Percentiles rank a stretch among this genome's conserved stretches.
These are phyloP conservation scores for Myotis yumanensis DNA, from an alignment of 2,113 vertebrate genomes.

Conservation along the genomic window DNA sequence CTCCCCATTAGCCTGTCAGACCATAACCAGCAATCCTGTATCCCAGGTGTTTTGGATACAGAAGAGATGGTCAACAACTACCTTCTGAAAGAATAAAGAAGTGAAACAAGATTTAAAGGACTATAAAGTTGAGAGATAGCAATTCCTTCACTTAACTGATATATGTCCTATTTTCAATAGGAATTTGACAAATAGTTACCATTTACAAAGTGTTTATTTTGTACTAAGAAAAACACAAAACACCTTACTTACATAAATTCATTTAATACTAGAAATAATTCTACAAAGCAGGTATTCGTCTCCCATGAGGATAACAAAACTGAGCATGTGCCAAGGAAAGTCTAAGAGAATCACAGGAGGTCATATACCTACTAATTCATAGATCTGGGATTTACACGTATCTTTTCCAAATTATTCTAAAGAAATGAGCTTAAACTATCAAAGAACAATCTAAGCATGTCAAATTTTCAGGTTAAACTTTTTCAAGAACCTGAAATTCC, in stretches of 20 bases:
- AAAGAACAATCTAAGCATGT: conserved; percentile 1
- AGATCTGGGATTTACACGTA: not conserved
- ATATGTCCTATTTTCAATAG: not conserved
- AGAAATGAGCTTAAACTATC: not conserved
- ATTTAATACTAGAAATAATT: conserved; percentile 21
- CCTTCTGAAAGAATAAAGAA: not conserved
- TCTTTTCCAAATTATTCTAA: not conserved
- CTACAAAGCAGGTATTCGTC: not conserved
- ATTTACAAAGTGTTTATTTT: not conserved
- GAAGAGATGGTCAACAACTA: not conserved
- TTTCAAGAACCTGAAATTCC: not conserved
- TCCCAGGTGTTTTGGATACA: not conserved
- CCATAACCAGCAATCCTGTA: not conserved
- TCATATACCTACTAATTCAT: not conserved
- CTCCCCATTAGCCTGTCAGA: not conserved
- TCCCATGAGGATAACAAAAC: not conserved
- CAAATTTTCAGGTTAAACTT: not conserved
- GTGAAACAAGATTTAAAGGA: not conserved
- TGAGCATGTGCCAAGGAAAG: not conserved
- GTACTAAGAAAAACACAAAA: not conserved
- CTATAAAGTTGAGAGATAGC: not conserved
- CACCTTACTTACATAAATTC: not conserved
- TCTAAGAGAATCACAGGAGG: not conserved
- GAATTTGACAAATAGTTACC: not conserved
- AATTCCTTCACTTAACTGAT: not conserved